These are phyloP conservation scores for Galaxea fascicularis DNA, from an alignment of 92 coral and sea anemone genomes.

Conservation along the genomic window DNA sequence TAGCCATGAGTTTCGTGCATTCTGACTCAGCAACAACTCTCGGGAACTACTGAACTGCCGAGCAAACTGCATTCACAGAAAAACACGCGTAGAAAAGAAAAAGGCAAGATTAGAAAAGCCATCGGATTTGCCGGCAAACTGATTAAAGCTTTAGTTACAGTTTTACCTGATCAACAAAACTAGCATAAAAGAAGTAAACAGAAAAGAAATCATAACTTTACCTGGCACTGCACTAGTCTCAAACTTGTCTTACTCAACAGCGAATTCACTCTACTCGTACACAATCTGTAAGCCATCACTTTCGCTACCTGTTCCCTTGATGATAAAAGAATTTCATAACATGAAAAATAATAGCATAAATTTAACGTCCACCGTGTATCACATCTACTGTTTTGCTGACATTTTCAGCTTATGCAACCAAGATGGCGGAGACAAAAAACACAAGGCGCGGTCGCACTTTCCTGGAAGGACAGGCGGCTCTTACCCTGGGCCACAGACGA, in stretches of 20 bases:
- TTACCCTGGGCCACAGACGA: too few relatives aligned
- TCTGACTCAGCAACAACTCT: slow-evolving; percentile 37
- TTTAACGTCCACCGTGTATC: background rate
- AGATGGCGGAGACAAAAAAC: slow-evolving; percentile 44
- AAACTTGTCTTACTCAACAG: slow-evolving; percentile 27
- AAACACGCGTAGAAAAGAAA: background rate
- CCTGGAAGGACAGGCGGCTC: background rate
- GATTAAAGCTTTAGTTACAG: background rate
- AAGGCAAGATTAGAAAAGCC: background rate
- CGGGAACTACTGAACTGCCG: background rate
- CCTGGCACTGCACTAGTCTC: slow-evolving; percentile 38
- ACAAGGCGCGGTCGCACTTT: slow-evolving; percentile 46
- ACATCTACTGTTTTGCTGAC: slow-evolving; percentile 22
- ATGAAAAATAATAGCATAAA: background rate
- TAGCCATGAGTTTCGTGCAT: slow-evolving; percentile 34
- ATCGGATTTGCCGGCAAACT: background rate
- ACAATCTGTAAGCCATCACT: slow-evolving; percentile 61
- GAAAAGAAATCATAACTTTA: background rate
- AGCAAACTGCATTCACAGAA: slow-evolving; percentile 5
- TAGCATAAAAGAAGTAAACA: background rate
- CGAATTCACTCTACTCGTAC: slow-evolving; percentile 29
- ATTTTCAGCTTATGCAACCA: slow-evolving; percentile 44
- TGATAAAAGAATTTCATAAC: background rate
- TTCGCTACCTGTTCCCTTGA: background rate
- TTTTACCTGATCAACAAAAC: background rate